Conservation (phyloP, 2,797 vertebrate species). For the Acanthornis magna region DNA sequence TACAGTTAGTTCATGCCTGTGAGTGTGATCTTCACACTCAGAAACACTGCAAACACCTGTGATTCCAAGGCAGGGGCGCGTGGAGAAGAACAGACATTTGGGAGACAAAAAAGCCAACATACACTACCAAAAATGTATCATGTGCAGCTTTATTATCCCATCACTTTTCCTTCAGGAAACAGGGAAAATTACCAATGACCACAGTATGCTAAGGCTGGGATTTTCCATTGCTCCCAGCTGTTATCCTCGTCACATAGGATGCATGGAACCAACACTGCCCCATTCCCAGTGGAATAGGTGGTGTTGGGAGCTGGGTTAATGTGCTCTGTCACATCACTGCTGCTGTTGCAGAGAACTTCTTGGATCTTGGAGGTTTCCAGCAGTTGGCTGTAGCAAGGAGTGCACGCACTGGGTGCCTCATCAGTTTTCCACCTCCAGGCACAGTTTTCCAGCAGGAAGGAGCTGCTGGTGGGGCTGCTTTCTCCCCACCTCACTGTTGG, state of each 20-base stretch:
- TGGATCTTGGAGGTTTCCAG: not conserved
- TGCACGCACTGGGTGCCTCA: fast-evolving
- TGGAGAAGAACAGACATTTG: not conserved
- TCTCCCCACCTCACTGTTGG: not conserved
- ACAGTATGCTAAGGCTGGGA: not conserved
- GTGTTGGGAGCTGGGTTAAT: not conserved
- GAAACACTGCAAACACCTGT: not conserved
- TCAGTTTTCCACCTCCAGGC: not conserved
- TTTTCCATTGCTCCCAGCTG: not conserved
- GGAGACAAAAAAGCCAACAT: not conserved
- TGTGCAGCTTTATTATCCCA: not conserved
- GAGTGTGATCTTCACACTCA: not conserved
- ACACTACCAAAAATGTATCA: not conserved
- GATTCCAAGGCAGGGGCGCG: not conserved
- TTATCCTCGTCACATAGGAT: not conserved
- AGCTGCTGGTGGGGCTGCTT: not conserved
- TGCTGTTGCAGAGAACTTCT: not conserved
- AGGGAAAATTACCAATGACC: not conserved
- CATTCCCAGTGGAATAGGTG: not conserved
- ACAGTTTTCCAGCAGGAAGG: not conserved
- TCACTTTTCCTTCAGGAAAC: not conserved
- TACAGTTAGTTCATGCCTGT: not conserved
- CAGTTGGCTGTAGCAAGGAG: not conserved
- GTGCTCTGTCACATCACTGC: not conserved
- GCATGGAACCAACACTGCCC: not conserved